Evolutionary conservation across 2,888 invertebrate species (phyloP), one percentile per base, ranked within the genome.

Genomic region (Sclerodermus sp.): DNA sequence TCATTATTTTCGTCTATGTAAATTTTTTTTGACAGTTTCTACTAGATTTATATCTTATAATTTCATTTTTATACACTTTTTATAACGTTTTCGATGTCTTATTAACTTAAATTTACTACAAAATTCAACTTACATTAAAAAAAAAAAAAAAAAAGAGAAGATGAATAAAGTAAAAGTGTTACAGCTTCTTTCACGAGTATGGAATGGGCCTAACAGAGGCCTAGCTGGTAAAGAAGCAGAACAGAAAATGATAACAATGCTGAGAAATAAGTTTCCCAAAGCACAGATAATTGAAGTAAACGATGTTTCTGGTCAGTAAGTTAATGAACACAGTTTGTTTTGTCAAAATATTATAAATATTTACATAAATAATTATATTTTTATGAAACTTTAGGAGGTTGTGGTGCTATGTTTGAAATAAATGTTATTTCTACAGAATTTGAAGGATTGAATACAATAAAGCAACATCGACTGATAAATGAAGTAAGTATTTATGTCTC

Each of bases 371-470:
- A 18, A 42, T 16, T 18, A 31, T 31, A 31, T n/a, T 13, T 4
- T 47, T 31, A 41, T 58, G 36, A 44, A 43, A 37, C 65, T 73
- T 30, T 56, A 84, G 91, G 91, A 49, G 88, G 91, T 42, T 89
- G 91, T 73, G 91, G 91, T 1, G 89, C 90, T 13, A 90, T 91
- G 90, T 91, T 85, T 77, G 88, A 89, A 78, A 84, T 87, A 34
- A 76, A 81, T 67, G 82, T 91, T 10, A 84, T 87, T 76, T 83
- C 88, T 1, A 80, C 80, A 29, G 89, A 90, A 65, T 91, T 91
- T 68, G 79, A 82, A 70, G 90, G 88, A 12, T 69, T 90, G 31
- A 83, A 84, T 17, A 83, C 84, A 48, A 84, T 89, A 1, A 90
- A 89, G 68, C 91, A 90, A 69, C 90, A 91, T 71, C 81, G 86